Evolutionary conservation across 2,797 vertebrate species (phyloP).

Genomic region (Oophaga sylvatica): DNA sequence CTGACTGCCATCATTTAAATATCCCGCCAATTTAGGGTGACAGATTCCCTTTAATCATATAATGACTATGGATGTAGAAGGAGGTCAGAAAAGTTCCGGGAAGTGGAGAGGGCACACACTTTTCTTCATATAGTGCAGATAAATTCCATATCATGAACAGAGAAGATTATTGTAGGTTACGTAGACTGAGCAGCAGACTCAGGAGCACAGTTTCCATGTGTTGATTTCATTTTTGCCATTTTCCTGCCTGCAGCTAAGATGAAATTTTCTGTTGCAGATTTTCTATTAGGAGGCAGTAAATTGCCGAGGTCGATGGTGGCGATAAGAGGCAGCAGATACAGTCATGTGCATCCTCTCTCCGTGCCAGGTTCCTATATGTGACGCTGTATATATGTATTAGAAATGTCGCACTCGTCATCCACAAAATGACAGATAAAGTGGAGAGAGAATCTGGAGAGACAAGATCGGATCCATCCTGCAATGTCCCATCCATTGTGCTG

Average conservation of each 20-base stretch:
- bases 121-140: neutral
- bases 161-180: neutral
- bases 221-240: constrained; percentile 13
- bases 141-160: neutral
- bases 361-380: constrained; percentile 11
- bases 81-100: no score
- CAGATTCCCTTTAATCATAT: no score
- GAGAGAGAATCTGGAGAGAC: neutral
- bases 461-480: neutral
- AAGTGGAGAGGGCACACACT: no score
- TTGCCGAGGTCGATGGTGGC: neutral
- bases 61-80: no score
- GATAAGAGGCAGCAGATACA: constrained; percentile 16
- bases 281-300: constrained; percentile 7
- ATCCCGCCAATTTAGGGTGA: no score
- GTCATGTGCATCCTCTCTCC: neutral
- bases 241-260: constrained; percentile 18
- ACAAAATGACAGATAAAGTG: constrained; percentile 30
- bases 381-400: neutral
- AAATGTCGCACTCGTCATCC: constrained; percentile 4
- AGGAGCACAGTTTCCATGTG: neutral
- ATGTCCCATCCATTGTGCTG: constrained; percentile 34
- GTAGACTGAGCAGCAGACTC: neutral
- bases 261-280: constrained; percentile 15
- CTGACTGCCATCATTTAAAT: no score